A percentile compares a stretch with the other conserved stretches of the same genome.
These are phyloP conservation scores for Saimiri boliviensis DNA, from an alignment of 2,113 vertebrate species.

Conservation along the genomic window DNA sequence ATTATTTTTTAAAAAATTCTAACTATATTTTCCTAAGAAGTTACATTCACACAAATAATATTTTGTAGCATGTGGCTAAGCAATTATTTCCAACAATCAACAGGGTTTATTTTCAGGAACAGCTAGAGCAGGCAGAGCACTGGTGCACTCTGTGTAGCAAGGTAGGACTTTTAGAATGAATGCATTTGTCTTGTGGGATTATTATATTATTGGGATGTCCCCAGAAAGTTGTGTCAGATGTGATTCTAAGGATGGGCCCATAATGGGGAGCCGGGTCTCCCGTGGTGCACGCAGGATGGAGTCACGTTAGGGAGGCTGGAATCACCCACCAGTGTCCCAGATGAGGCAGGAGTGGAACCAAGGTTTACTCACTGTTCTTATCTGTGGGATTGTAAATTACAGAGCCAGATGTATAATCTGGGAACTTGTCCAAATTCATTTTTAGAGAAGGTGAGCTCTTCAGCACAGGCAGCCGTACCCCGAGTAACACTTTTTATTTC, in stretches of 20 bases:
- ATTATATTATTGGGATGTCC: no score
- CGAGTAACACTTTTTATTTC: not conserved
- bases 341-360: not conserved
- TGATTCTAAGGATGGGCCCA: no score
- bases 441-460: constrained; percentile 33
- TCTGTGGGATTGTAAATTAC: not conserved
- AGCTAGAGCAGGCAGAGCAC: fast-evolving
- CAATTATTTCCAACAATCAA: not conserved
- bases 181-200: no score
- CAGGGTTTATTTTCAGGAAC: not conserved
- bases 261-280: no score
- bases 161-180: no score
- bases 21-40: not conserved
- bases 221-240: fast-evolving
- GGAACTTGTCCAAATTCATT: constrained; percentile 53
- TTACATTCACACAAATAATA: not conserved
- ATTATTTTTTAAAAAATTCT: not conserved
- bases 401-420: constrained; percentile 43
- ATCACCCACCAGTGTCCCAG: not conserved
- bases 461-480: not conserved
- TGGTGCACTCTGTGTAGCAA: fast-evolving
- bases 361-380: constrained; percentile 36
- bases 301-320: not conserved
- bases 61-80: not conserved
- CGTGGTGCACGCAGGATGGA: no score